Base-by-base conservation (phyloP, 2,113 vertebrate genomes). In the Phaethornis superciliosus region DNA sequence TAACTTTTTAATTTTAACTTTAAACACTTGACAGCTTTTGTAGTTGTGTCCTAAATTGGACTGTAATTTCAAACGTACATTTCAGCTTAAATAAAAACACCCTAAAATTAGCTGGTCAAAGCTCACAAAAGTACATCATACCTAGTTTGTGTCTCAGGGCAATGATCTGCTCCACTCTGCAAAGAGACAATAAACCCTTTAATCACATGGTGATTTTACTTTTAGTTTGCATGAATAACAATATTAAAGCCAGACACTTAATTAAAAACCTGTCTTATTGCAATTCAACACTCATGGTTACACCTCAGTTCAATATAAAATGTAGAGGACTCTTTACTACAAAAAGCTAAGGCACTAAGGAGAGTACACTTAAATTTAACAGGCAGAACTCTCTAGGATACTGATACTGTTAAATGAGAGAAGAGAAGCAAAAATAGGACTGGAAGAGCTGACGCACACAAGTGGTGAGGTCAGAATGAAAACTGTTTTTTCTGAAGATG, bases 401-500 rank as follows among this genome's bases (percentile, higher is more conserved):
- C 71, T 78, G 94, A 96, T 96, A 95, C 91, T 91, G 82, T 96
- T 93, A 93, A 88, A 90, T 72, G 77, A 96, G 92, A 95, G 77
- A 90, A 77, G 89, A 20, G 86, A 83, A 89, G 60, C 85, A 96
- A 97, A 96, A 97, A 96, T 96, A 96, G 92, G 76, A 65, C 64
- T 89, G 65, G 69, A 81, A 85, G 88, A 90, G 74, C 93, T 97
- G 96, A 95, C 81, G 81, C 95, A 96, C 90, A 83, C 42, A 69
- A 95, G 65, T 85, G 91, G 89, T 96, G 92, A 97, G 93, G 95
- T 96, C 95, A 96, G 89, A 96, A 91, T 62, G 88, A 96, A 94
- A 96, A 81, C 80, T 78, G 85, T 70, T 94, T 96, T 94, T 85
- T 95, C 86, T 96, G 92, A 96, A 89, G 96, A 93, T 47, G 89